These are phyloP conservation scores for Empis livida DNA, from an alignment of 2,888 invertebrate species.

Conservation along the genomic window DNA sequence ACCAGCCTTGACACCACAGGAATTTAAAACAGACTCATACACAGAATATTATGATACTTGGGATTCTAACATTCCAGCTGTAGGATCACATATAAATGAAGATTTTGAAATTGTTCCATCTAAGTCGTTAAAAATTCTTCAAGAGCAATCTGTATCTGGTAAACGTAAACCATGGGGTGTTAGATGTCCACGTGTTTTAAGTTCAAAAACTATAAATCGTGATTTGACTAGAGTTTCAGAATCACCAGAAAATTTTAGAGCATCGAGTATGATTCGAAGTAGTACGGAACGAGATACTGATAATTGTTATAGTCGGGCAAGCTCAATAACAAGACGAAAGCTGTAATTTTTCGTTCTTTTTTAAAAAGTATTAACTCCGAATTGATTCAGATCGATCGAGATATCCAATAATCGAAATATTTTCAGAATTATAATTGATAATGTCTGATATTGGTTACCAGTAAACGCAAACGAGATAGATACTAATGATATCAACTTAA, in stretches of 20 bases:
- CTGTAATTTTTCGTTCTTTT: neutral
- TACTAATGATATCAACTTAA: too few species aligned
- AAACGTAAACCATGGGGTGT: constrained; percentile 40
- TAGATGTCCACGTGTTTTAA: constrained; percentile 49
- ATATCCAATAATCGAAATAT: neutral
- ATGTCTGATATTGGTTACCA: too few species aligned
- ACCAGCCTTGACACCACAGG: constrained; percentile 38
- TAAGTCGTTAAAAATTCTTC: constrained; percentile 42
- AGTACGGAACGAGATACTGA: constrained; percentile 7
- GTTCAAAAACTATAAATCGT: constrained; percentile 43
- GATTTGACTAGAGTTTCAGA: constrained; percentile 38
- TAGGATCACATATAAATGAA: constrained; percentile 11
- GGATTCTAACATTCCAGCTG: constrained; percentile 24
- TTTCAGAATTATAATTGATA: neutral
- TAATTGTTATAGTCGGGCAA: constrained; percentile 20
- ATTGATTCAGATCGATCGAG: neutral
- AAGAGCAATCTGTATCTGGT: constrained; percentile 35
- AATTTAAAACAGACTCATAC: constrained; percentile 35
- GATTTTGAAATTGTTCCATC: constrained; percentile 42
- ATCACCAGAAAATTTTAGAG: constrained; percentile 28
- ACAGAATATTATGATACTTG: constrained; percentile 46
- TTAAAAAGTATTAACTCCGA: neutral
- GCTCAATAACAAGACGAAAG: constrained; percentile 20
- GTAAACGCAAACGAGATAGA: too few species aligned
- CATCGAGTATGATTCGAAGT: constrained; percentile 16